phyloP scores from a whole-genome alignment of 2,888 invertebrate genomes.

The Physocephala rufipes region DNA sequence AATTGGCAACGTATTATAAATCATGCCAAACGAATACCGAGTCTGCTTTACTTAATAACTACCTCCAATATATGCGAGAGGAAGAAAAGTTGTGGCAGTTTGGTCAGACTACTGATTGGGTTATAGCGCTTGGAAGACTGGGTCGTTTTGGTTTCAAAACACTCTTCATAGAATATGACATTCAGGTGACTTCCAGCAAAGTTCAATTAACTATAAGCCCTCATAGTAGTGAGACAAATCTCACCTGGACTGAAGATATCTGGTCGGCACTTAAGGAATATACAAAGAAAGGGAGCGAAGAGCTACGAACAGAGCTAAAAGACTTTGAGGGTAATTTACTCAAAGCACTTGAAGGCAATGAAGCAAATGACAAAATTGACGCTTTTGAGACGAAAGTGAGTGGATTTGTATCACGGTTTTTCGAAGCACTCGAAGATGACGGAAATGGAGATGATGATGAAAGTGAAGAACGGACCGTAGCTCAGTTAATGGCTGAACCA shows the following conservation, averaged over 20 bases:
- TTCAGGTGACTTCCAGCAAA: conserved; percentile 42
- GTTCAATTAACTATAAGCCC: conserved; percentile 48
- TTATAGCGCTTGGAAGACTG: conserved; percentile 47
- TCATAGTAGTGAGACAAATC: conserved; percentile 46
- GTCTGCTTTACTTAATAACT: conserved; percentile 43
- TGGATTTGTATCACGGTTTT: too few species aligned
- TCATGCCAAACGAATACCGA: conserved; percentile 41
- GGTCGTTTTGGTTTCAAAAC: conserved; percentile 53
- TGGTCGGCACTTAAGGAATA: conserved; percentile 46
- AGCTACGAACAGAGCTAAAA: conserved; percentile 12
- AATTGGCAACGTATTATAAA: conserved; percentile 53
- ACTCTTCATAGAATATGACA: conserved; percentile 50
- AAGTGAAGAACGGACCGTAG: neutral
- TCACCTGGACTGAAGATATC: conserved; percentile 46
- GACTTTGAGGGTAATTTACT: conserved; percentile 6
- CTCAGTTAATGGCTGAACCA: neutral
- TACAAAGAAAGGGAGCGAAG: conserved; percentile 20
- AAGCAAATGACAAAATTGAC: neutral
- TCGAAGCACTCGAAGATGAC: neutral
- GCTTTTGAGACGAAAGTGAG: neutral
- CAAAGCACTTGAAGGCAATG: neutral
- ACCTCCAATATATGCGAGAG: conserved; percentile 45
- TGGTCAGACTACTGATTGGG: conserved; percentile 48
- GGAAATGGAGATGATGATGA: neutral
- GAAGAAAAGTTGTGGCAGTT: conserved; percentile 19